Evolutionary conservation across 2,888 invertebrate species (phyloP).

Genomic region (Capitulum mitella): DNA sequence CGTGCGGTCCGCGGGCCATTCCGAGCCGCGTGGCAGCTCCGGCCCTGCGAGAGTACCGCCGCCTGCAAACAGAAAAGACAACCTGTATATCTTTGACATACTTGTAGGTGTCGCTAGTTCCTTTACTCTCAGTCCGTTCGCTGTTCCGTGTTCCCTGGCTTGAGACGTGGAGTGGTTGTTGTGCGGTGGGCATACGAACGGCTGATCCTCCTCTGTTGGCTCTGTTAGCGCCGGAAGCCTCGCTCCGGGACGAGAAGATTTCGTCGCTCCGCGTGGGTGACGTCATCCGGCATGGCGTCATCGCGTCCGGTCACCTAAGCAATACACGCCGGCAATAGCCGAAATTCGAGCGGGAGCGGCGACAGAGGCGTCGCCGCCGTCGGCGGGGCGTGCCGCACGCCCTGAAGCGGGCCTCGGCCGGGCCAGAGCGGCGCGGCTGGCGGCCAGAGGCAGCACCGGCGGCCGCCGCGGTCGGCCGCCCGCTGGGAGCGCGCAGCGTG

Average conservation of each 20-base stretch:
- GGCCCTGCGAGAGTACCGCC: neutral
- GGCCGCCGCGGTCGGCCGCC: neutral
- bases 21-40: too few relatives aligned
- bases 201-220: too few relatives aligned
- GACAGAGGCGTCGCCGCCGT: too few relatives aligned
- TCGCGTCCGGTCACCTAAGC: neutral
- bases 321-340: neutral
- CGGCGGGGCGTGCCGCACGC: too few relatives aligned
- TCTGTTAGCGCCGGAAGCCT: neutral
- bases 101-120: neutral
- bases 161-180: neutral
- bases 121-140: neutral
- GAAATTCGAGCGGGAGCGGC: too few relatives aligned
- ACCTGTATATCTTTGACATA: neutral
- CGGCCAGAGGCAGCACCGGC: too few relatives aligned
- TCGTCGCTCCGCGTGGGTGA: too few relatives aligned
- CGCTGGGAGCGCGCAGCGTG: neutral
- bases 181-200: neutral
- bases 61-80: neutral
- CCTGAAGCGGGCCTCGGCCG: too few relatives aligned
- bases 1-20: too few relatives aligned
- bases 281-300: too few relatives aligned
- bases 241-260: too few relatives aligned
- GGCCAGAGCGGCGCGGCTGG: too few relatives aligned
- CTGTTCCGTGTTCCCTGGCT: neutral